These are phyloP conservation scores for Holacanthus passer DNA, from an alignment of 2,113 vertebrate genomes.

Conservation along the genomic window DNA sequence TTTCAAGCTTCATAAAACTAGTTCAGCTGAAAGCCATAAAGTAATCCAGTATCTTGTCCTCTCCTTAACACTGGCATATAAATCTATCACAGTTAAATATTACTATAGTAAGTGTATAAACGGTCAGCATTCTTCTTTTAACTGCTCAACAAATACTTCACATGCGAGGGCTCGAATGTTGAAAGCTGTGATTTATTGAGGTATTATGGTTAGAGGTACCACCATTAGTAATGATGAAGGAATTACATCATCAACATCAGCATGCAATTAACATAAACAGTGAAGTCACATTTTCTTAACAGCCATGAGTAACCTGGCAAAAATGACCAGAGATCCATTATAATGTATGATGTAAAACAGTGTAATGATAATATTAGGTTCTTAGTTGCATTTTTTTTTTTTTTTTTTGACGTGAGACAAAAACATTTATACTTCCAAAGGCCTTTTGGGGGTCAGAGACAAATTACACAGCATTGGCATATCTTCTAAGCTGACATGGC, in stretches of 20 bases:
- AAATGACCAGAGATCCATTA: not conserved
- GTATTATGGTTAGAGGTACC: not conserved
- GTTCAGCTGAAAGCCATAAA: slow-evolving; percentile 64
- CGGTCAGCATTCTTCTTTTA: slow-evolving; percentile 38
- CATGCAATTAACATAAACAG: slow-evolving; percentile 16
- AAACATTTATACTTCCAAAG: not conserved
- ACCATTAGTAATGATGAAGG: slow-evolving; percentile 10
- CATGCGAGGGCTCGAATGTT: slow-evolving; percentile 7
- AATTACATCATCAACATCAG: slow-evolving; percentile 20
- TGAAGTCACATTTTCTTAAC: slow-evolving; percentile 10
- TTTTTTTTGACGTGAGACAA: not conserved
- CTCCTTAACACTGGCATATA: slow-evolving; percentile 44
- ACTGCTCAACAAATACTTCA: slow-evolving; percentile 25
- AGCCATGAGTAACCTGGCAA: not conserved
- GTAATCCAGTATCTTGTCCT: slow-evolving; percentile 48
- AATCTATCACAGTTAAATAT: slow-evolving; percentile 43
- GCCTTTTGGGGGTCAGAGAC: not conserved
- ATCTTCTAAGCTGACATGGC: not conserved
- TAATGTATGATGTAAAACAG: not conserved
- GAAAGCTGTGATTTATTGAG: slow-evolving; percentile 20
- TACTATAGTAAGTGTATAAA: slow-evolving; percentile 24
- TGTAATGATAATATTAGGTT: slow-evolving; percentile 7
- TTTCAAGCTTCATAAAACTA: slow-evolving; percentile 74
- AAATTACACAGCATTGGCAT: not conserved
- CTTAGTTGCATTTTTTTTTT: not conserved